Base-by-base conservation (phyloP, 2,797 vertebrate genomes). In the Nyctalus aviator region DNA sequence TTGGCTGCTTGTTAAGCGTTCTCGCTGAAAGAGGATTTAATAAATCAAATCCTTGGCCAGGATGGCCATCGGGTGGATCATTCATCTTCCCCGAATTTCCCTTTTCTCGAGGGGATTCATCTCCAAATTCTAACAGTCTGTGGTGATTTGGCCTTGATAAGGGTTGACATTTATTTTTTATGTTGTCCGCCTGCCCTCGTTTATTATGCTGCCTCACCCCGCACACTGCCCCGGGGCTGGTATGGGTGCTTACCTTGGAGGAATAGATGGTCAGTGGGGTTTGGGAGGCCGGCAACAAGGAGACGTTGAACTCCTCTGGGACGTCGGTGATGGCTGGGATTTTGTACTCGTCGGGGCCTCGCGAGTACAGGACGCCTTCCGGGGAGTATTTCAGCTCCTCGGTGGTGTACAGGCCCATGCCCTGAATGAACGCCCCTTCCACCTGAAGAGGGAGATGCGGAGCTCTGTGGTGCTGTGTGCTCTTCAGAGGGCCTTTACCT, bases 371-470 rank as follows among this genome's bases (percentile, higher is more conserved):
- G 30, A 98, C 88, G 23, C 99, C 99, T 32, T 98, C 97, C 0
- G 99, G 98, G 14, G 99, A 99, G 95, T 98, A 99, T 89, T 98
- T 98, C 84, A 99, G 87, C 98, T 99, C 99, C 97, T 99, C 99
- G 83, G 98, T 90, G 13, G 98, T 99, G 96, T 97, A 99, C 76
- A 99, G 98, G 68, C 99, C 99, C 97, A 99, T 92, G 37, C 99
- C 99, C 92, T 99, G 99, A 82, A 98, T 97, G 95, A 99, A 99
- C 0, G 98, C 98, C 15, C 99, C 99, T 98, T 99, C 99, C 91
- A 99, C 98, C 99, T 99, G 97, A 97, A 96, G 46, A 41, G 50
- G 23, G 48, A 75, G 88, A 83, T 32, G 32, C 78, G 66, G 84
- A 76, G 64, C 32, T 66, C 72, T 48, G 75, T 92, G 76, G 69